Conservation (phyloP, 2,113 vertebrate genomes). For the Sylvilagus bachmani region DNA sequence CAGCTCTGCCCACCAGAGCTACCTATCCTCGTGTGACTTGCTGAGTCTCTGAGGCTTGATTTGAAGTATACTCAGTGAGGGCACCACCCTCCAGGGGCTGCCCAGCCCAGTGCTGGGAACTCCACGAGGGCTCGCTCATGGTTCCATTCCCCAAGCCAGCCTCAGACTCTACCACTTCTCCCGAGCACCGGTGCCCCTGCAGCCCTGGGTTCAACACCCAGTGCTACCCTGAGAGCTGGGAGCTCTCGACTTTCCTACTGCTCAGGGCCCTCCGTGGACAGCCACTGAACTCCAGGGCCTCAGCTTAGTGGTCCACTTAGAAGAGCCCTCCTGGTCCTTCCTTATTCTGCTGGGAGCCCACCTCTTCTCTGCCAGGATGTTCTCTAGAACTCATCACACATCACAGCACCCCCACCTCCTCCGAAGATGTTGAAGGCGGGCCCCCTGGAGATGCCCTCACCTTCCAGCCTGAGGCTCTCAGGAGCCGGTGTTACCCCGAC, state of each 20-base stretch:
- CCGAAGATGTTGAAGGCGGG: background rate
- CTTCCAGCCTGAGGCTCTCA: background rate
- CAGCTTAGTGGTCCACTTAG: slow-evolving; percentile 7
- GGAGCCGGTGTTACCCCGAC: background rate
- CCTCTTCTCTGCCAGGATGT: background rate
- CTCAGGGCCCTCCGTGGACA: background rate
- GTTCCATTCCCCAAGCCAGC: background rate
- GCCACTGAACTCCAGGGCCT: background rate
- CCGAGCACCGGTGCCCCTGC: background rate
- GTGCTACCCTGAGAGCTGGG: background rate
- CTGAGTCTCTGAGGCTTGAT: background rate
- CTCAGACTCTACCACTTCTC: background rate
- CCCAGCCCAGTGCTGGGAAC: background rate
- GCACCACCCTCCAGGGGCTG: background rate
- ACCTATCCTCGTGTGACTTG: background rate
- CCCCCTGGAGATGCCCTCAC: background rate
- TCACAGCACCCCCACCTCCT: background rate
- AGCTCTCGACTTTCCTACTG: background rate
- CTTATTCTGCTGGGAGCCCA: background rate
- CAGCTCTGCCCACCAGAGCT: background rate
- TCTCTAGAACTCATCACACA: slow-evolving; percentile 36
- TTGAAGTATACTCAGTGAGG: background rate
- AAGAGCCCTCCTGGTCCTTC: background rate
- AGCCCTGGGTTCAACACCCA: background rate
- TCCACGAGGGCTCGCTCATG: background rate